Percentiles rank a stretch among this genome's conserved stretches.
These are phyloP conservation scores for Catocala nupta DNA, from an alignment of 2,888 invertebrate genomes.

Conservation along the genomic window DNA sequence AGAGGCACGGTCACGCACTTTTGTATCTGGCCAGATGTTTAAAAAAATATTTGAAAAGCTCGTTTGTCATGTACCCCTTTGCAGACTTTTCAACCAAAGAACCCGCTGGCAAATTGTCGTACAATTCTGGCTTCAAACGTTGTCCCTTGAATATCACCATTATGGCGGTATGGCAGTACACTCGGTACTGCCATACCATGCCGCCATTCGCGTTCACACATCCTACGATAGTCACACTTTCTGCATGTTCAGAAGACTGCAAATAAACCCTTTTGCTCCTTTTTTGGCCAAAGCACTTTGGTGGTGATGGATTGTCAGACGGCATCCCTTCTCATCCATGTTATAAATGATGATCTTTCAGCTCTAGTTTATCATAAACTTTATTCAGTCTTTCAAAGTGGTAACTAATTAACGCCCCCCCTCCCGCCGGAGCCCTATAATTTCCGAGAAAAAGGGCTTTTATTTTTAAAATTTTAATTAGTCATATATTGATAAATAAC, in stretches of 20 bases:
- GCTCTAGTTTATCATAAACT: slow-evolving; percentile 6
- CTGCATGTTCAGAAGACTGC: slow-evolving; percentile 40
- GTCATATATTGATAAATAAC: too few species aligned
- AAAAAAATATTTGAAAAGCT: background rate
- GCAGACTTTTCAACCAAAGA: slow-evolving; percentile 19
- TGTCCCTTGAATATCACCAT: slow-evolving; percentile 43
- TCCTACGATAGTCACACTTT: slow-evolving; percentile 25
- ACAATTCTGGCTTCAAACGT: slow-evolving; percentile 32
- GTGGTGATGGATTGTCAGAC: slow-evolving; percentile 45
- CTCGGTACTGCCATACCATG: too few species aligned
- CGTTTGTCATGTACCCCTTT: slow-evolving; percentile 31
- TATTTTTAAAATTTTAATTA: too few species aligned
- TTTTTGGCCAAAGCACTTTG: slow-evolving; percentile 44
- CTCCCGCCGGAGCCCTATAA: too few species aligned
- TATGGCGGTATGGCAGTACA: slow-evolving; percentile 33
- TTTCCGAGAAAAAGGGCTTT: too few species aligned
- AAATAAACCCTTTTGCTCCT: slow-evolving; percentile 46
- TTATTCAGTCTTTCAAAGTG: slow-evolving; percentile 27
- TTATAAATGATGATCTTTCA: slow-evolving; percentile 35
- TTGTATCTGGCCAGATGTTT: slow-evolving; percentile 20
- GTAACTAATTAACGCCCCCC: slow-evolving; percentile 39
- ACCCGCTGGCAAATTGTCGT: slow-evolving; percentile 27
- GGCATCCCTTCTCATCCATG: slow-evolving; percentile 49
- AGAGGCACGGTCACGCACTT: slow-evolving; percentile 27
- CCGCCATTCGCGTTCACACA: slow-evolving; percentile 37